Evolutionary conservation across 2,797 vertebrate genomes (phyloP).

Genomic region (Macropodus opercularis): DNA sequence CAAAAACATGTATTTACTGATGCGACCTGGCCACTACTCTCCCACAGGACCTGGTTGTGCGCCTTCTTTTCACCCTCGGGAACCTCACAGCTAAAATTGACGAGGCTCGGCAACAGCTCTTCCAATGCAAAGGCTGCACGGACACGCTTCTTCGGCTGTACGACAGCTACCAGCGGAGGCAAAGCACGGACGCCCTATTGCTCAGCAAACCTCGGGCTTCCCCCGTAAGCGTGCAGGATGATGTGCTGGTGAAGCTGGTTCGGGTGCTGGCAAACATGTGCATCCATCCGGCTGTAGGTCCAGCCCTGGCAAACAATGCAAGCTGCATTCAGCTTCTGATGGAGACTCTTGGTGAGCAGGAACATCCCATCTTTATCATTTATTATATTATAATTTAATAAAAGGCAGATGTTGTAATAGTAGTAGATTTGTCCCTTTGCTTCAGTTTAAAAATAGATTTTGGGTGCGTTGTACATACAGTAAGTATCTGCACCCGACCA

Average conservation of each 20-base stretch:
- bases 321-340: slow-evolving; percentile 83
- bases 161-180: slow-evolving; percentile 77
- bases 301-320: slow-evolving; percentile 77
- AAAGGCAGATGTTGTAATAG: too few species aligned
- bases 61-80: slow-evolving; percentile 91
- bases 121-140: slow-evolving; percentile 78
- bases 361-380: background rate
- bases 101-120: slow-evolving; percentile 83
- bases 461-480: slow-evolving; percentile 33
- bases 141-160: slow-evolving; percentile 84
- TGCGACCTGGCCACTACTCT: background rate
- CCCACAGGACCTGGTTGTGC: slow-evolving; percentile 90
- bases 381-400: background rate
- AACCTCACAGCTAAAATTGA: slow-evolving; percentile 89
- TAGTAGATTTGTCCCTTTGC: slow-evolving; percentile 5
- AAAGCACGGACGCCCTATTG: background rate
- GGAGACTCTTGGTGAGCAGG: slow-evolving; percentile 85
- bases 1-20: too few species aligned
- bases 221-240: slow-evolving; percentile 66
- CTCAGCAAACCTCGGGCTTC: background rate
- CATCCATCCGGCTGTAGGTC: slow-evolving; percentile 85
- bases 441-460: slow-evolving; percentile 44
- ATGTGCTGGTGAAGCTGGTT: slow-evolving; percentile 92
- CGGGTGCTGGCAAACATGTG: slow-evolving; percentile 92
- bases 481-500: slow-evolving; percentile 51